Evolutionary conservation across 1,140 invertebrate genomes (phyloP).

Genomic region (Rhopalosiphum padi): DNA sequence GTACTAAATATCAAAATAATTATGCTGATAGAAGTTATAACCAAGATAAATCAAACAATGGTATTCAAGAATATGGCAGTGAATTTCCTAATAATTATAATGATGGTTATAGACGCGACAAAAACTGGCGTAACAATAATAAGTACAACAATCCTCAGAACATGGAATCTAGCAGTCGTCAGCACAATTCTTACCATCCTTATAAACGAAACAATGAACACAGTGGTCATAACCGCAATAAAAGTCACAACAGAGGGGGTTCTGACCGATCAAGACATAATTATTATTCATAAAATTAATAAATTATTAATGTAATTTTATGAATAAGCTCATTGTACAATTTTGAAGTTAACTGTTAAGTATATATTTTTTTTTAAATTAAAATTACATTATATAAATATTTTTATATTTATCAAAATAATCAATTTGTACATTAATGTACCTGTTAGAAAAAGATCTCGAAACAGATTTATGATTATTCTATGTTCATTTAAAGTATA

Average conservation of each 20-base stretch:
- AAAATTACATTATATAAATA: background rate
- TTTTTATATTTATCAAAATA: background rate
- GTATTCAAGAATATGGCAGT: slow-evolving; percentile 1
- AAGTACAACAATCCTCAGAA: slow-evolving; percentile 4
- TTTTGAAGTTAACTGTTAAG: background rate
- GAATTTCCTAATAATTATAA: slow-evolving; percentile 30
- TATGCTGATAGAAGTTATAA: slow-evolving; percentile 24
- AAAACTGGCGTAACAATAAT: background rate
- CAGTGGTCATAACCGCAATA: background rate
- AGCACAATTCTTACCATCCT: background rate
- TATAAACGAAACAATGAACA: slow-evolving; percentile 12
- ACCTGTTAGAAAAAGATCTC: background rate
- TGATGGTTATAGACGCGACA: background rate
- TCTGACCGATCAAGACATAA: background rate
- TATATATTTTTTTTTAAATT: background rate
- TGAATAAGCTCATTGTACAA: background rate
- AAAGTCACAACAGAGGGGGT: background rate
- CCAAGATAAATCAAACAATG: background rate
- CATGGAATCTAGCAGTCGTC: background rate
- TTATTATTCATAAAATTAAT: slow-evolving; percentile 29
- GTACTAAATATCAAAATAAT: slow-evolving; percentile 7
- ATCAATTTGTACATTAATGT: background rate
- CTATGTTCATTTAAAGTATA: background rate
- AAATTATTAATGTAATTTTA: background rate
- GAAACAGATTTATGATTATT: background rate